Percentiles rank a stretch among this genome's conserved stretches.
These are phyloP conservation scores for Drosophila infuscata DNA, from an alignment of 2,888 invertebrate species.

Conservation along the genomic window DNA sequence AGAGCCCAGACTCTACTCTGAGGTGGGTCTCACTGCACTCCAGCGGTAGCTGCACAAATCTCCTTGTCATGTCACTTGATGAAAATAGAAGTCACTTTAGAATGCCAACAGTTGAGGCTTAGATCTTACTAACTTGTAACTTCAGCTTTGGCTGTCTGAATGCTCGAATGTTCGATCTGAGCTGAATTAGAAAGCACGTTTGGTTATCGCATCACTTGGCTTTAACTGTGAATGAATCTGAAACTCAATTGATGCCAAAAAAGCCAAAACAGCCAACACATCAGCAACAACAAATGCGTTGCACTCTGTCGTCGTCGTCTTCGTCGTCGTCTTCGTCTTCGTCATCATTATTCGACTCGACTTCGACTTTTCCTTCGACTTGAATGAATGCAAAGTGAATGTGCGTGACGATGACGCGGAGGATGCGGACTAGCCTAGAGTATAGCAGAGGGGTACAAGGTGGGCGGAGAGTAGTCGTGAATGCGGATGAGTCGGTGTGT, in stretches of 20 bases:
- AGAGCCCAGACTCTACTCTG: neutral
- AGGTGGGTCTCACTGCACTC: constrained; percentile 3
- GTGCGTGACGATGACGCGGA: constrained; percentile 71
- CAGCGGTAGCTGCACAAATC: neutral
- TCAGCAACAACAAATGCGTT: constrained; percentile 38
- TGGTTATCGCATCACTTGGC: constrained; percentile 40
- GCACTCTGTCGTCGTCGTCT: constrained; percentile 38
- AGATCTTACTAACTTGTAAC: constrained; percentile 30
- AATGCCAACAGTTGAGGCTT: constrained; percentile 19
- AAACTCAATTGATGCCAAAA: constrained; percentile 68
- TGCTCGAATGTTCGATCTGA: constrained; percentile 1
- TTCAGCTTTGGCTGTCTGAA: constrained; percentile 29
- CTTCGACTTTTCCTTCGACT: constrained; percentile 39
- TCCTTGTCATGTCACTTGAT: neutral
- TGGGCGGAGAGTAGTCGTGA: constrained; percentile 26
- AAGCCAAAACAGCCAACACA: constrained; percentile 26
- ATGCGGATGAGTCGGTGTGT: constrained; percentile 36
- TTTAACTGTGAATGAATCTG: constrained; percentile 56
- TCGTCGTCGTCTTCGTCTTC: constrained; percentile 29
- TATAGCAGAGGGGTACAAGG: neutral
- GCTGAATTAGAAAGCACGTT: constrained; percentile 48
- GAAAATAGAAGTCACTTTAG: constrained; percentile 29
- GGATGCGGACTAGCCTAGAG: constrained; percentile 29
- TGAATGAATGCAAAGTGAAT: constrained; percentile 78
- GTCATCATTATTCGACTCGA: constrained; percentile 30